Percentiles rank a stretch among this genome's conserved stretches.
Evolutionary conservation across 2,113 vertebrate genomes (phyloP).

Genomic region (Phalacrocorax carbo): DNA sequence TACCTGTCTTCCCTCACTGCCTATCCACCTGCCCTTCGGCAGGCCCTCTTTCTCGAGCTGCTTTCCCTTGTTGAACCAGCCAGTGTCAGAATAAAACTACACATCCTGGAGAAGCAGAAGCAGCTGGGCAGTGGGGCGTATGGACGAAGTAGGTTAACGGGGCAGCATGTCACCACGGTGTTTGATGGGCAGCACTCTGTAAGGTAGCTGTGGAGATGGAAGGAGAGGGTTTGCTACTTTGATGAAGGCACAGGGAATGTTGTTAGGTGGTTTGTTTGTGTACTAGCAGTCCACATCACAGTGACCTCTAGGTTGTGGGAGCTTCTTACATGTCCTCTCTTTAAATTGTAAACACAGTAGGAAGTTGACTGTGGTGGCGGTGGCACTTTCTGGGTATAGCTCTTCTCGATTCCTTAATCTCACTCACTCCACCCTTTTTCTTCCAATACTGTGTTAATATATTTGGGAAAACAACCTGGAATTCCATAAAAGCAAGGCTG

Average conservation of each 20-base stretch:
- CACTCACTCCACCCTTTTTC: background rate
- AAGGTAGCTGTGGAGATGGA: background rate
- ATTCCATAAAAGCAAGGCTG: background rate
- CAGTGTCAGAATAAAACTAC: background rate
- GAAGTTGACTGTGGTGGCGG: background rate
- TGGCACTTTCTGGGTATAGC: background rate
- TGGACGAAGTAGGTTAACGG: background rate
- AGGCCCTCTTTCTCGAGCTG: background rate
- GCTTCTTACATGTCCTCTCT: background rate
- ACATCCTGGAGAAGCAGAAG: background rate
- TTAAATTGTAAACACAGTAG: background rate
- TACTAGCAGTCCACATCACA: background rate
- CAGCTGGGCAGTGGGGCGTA: fast-evolving
- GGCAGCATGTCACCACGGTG: no score
- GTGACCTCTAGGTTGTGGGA: background rate
- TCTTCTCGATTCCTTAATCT: background rate
- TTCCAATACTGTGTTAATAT: background rate
- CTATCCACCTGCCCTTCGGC: background rate
- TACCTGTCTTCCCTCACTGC: background rate
- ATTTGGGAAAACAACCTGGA: background rate
- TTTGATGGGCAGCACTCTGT: background rate
- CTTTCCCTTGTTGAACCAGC: background rate
- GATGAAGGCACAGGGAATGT: background rate
- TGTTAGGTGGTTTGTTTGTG: background rate
- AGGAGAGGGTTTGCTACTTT: fast-evolving